Evolutionary conservation across 2,797 vertebrate genomes (phyloP).

Genomic region (Limnodromus scolopaceus): DNA sequence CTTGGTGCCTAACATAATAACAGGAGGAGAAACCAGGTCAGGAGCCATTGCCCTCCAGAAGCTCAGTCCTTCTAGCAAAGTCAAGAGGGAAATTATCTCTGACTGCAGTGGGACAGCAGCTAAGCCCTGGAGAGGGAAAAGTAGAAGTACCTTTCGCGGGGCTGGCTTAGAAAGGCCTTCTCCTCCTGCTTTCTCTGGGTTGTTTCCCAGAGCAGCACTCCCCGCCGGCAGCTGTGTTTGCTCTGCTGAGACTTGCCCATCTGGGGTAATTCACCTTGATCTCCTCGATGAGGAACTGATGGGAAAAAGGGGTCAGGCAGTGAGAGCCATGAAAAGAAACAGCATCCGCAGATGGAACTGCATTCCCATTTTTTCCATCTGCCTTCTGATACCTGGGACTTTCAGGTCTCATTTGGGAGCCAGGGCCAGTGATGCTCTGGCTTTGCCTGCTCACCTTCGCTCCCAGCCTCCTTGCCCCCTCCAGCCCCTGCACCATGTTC

Average conservation of each 20-base stretch:
- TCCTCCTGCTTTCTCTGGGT: background rate
- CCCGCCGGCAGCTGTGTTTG: background rate
- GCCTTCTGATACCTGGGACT: background rate
- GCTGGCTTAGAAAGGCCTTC: background rate
- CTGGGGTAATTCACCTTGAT: slow-evolving; percentile 40
- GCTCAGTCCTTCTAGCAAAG: slow-evolving; percentile 16
- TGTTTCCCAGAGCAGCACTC: background rate
- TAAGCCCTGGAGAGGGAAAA: background rate
- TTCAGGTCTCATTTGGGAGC: background rate
- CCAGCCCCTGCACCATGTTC: background rate
- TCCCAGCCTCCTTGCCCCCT: background rate
- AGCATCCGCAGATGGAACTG: background rate
- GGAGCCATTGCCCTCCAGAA: slow-evolving; percentile 39
- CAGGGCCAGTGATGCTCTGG: background rate
- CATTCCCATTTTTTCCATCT: background rate
- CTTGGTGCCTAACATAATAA: slow-evolving; percentile 50
- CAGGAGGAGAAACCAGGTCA: slow-evolving; percentile 28
- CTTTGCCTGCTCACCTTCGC: background rate
- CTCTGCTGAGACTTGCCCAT: slow-evolving; percentile 10
- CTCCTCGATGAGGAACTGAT: background rate
- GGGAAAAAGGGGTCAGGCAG: background rate
- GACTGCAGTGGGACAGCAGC: slow-evolving; percentile 17
- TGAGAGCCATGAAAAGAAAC: slow-evolving; percentile 42
- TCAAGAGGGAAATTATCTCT: slow-evolving; percentile 39
- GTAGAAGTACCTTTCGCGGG: background rate